phyloP scores from a whole-genome alignment of 1,140 invertebrate genomes.

The Hyphantria cunea region DNA sequence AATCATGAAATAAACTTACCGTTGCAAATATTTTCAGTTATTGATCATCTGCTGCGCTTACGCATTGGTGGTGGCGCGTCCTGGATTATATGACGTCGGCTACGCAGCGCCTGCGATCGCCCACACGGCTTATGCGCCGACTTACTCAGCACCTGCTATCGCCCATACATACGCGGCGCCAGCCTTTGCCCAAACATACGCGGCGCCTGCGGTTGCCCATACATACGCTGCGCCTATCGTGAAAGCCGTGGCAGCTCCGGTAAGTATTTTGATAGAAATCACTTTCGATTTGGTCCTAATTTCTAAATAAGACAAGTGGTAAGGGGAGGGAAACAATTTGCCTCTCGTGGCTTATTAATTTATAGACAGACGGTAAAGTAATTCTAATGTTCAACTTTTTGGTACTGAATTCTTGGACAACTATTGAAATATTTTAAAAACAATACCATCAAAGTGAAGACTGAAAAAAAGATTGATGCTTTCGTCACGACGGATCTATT shows the following conservation, averaged over 20 bases:
- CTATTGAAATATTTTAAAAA: no score
- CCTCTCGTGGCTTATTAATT: no score
- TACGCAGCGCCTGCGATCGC: slow-evolving; percentile 30
- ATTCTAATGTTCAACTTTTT: no score
- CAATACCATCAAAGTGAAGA: no score
- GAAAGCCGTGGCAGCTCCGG: slow-evolving; percentile 50
- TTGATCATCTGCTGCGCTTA: slow-evolving; percentile 70
- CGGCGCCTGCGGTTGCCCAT: slow-evolving; percentile 38
- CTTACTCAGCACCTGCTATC: slow-evolving; percentile 28
- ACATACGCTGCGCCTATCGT: slow-evolving; percentile 31
- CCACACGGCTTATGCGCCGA: slow-evolving; percentile 38
- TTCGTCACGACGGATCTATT: no score
- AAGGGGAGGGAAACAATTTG: no score
- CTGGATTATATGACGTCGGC: slow-evolving; percentile 52
- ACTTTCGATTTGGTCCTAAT: not conserved
- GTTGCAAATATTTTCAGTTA: no score
- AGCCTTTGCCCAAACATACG: slow-evolving; percentile 24
- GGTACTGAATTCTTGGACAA: no score
- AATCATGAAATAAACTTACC: no score
- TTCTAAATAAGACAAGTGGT: no score
- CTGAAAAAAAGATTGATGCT: no score
- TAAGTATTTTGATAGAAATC: slow-evolving; percentile 29
- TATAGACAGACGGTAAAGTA: no score
- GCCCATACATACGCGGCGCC: slow-evolving; percentile 39
- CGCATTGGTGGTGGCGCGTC: slow-evolving; percentile 58